Evolutionary conservation across 2,888 invertebrate genomes (phyloP), one percentile per base, ranked within the genome.

Genomic region (Eilema caniola): DNA sequence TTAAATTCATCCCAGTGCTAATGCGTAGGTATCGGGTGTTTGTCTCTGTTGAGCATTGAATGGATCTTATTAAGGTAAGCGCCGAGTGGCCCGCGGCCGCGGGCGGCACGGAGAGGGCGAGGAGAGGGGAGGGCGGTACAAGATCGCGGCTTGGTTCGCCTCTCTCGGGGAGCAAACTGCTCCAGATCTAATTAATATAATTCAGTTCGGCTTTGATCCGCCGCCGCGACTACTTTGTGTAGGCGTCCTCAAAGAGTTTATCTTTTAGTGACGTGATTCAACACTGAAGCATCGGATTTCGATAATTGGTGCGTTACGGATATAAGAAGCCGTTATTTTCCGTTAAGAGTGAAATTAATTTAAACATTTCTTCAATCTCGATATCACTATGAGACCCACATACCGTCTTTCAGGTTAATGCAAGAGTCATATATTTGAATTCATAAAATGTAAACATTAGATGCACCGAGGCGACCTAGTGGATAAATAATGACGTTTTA

Each of bases 101-200:
- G 66, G 33, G 33, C 12, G 33, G 33, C 33, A 12, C 12, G 33
- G 33, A 1, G 33, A 25, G 0, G 24, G 12, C 4, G n/a, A n/a
- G 47, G 5, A 28, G 24, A n/a, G 10, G 28, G 33, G 16, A n/a
- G 1, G 24, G 60, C 31, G 41, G 59, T 12, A 47, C 12, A 37
- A 41, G 47, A 12, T 31, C 57, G 62, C 4, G 66, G 31, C 41
- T 62, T 67, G 23, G 41, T 63, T 68, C 62, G 37, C 53, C 62
- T 57, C 68, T 68, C 68, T 62, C 37, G 31, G 28, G 31, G 28
- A 28, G 56, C 60, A 70, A 73, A 77, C 77, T 73, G 72, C 66
- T 73, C 66, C 67, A 73, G 75, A 81, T 83, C 82, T 88, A 86
- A 89, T 89, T 89, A 87, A 85, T 89, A 85, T 87, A 85, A 87